Conservation (phyloP, 2,797 vertebrate species). For the Enteromius fasciolatus region DNA sequence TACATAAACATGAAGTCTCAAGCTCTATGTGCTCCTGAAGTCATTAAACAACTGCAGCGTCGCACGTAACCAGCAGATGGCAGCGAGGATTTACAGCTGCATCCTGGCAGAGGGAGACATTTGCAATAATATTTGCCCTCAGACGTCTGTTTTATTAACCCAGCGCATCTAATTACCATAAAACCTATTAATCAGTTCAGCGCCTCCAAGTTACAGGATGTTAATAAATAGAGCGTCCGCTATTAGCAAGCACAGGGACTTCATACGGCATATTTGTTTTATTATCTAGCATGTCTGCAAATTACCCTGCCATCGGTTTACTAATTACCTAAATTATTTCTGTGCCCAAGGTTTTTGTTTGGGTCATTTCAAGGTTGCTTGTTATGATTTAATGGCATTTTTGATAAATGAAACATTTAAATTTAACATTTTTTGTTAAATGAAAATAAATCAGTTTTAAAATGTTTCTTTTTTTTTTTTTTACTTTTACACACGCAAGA, state of each 20-base stretch:
- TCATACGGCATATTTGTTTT: neutral
- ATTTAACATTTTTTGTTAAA: too few relatives aligned
- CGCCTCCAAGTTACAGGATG: neutral
- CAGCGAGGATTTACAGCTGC: slow-evolving; percentile 9
- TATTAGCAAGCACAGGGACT: slow-evolving; percentile 2
- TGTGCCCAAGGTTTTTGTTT: neutral
- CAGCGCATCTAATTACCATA: slow-evolving; percentile 19
- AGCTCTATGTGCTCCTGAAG: neutral
- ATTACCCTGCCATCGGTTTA: slow-evolving; percentile 9
- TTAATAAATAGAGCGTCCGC: neutral
- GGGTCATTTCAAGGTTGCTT: slow-evolving; percentile 4
- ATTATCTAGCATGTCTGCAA: neutral
- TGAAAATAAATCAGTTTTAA: neutral
- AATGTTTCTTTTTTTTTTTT: neutral
- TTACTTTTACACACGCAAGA: too few relatives aligned
- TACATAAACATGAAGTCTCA: neutral
- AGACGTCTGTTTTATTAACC: neutral
- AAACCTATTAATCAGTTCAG: slow-evolving; percentile 17
- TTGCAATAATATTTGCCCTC: neutral
- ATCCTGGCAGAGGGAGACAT: neutral
- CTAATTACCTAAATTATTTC: neutral
- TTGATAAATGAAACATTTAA: too few relatives aligned
- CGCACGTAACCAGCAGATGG: slow-evolving; percentile 18
- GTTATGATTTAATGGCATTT: neutral
- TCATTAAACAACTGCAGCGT: neutral